phyloP scores from a whole-genome alignment of 2,888 invertebrate genomes.

The Limnephilus rhombicus region DNA sequence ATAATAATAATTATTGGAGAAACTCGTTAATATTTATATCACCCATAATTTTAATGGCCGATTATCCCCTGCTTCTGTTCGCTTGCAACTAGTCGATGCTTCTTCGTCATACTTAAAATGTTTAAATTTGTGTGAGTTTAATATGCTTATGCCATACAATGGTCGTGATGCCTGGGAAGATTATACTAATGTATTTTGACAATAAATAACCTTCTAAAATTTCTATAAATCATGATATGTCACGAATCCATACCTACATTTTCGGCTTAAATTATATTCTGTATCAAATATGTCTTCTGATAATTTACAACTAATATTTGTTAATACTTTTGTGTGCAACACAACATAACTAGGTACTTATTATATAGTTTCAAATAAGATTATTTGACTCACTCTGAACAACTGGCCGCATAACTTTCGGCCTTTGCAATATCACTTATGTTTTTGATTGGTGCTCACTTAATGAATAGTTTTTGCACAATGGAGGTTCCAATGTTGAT shows the following conservation, averaged over 20 bases:
- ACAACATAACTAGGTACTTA: no score
- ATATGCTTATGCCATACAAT: neutral
- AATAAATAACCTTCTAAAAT: neutral
- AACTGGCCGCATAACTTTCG: neutral
- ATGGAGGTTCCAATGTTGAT: conserved; percentile 35
- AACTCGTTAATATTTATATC: no score
- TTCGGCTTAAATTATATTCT: neutral
- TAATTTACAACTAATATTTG: neutral
- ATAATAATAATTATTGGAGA: no score
- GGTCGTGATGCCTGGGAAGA: neutral
- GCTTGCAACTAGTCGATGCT: neutral
- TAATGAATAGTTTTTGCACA: conserved; percentile 17
- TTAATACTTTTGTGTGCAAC: neutral
- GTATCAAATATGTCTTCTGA: neutral
- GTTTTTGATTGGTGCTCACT: conserved; percentile 5
- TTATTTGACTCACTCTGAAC: neutral
- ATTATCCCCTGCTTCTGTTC: neutral
- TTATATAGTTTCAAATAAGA: neutral
- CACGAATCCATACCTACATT: neutral
- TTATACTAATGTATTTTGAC: neutral
- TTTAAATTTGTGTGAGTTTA: neutral
- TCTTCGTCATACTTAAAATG: neutral
- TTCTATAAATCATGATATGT: neutral
- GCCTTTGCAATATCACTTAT: neutral
- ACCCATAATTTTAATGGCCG: neutral